Percentiles rank a stretch among this genome's conserved stretches.
Conservation (phyloP, 2,113 vertebrate species). For the Atherinomorus stipes region DNA sequence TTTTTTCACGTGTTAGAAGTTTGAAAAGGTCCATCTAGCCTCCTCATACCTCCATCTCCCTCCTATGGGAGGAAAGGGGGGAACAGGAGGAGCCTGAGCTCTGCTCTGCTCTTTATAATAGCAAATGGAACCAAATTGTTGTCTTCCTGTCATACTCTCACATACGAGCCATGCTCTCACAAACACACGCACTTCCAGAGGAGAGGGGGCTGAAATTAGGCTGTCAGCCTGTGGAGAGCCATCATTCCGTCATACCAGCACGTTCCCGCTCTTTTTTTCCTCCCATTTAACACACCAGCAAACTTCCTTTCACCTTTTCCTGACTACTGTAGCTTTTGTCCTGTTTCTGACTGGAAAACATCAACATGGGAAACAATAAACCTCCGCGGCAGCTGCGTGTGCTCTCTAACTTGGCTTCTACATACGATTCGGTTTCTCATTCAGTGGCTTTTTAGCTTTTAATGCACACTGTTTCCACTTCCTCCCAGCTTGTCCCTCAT, state of each 20-base stretch:
- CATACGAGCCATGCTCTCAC: conserved; percentile 26
- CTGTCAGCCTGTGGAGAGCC: conserved; percentile 83
- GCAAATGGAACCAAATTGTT: conserved; percentile 93
- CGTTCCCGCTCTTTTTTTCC: conserved; percentile 58
- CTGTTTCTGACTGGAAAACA: conserved; percentile 47
- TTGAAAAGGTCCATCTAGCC: not conserved
- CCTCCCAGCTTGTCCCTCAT: conserved; percentile 11
- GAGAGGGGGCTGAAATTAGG: conserved; percentile 83
- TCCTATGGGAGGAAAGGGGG: conserved; percentile 35
- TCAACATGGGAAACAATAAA: conserved; percentile 64
- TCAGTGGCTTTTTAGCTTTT: conserved; percentile 41
- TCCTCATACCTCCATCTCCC: conserved; percentile 7
- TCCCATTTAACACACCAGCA: conserved; percentile 9
- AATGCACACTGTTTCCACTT: conserved; percentile 30
- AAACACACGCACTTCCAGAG: conserved; percentile 58
- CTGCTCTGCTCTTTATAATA: conserved; percentile 88
- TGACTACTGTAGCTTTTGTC: conserved; percentile 17
- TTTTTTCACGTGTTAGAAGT: not conserved
- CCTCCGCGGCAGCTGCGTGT: conserved; percentile 48
- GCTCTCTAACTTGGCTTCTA: conserved; percentile 61
- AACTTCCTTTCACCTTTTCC: conserved; percentile 50
- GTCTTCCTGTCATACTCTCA: conserved; percentile 88
- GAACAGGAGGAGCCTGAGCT: conserved; percentile 50
- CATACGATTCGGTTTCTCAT: conserved; percentile 57
- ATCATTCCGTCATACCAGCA: conserved; percentile 83